Percentiles rank a stretch among this genome's conserved stretches.
These are phyloP conservation scores for Brachionus rotundiformis DNA, from an alignment of 1,140 invertebrate genomes.

Conservation along the genomic window DNA sequence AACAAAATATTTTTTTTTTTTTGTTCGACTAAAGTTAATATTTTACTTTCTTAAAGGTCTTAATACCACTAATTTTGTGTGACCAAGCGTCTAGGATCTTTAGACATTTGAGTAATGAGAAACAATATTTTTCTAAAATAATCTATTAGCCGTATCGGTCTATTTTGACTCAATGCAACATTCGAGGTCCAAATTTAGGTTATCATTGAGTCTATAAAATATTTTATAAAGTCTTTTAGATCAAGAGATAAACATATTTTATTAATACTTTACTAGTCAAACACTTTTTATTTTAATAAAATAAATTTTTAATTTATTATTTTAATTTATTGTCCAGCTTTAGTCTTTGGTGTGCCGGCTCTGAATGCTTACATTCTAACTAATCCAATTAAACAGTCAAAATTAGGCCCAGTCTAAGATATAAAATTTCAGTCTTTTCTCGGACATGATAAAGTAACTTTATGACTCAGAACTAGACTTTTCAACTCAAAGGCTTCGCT, in stretches of 20 bases:
- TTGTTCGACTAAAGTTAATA: conserved; percentile 5
- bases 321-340: background rate
- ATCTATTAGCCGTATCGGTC: background rate
- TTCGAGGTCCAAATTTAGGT: conserved; percentile 20
- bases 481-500: background rate
- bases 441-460: background rate
- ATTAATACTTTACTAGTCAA: background rate
- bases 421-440: conserved; percentile 5
- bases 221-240: conserved; percentile 7
- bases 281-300: conserved; percentile 23
- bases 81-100: background rate
- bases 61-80: background rate
- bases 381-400: background rate
- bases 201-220: conserved; percentile 24
- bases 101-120: background rate
- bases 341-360: conserved; percentile 9
- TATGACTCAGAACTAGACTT: background rate
- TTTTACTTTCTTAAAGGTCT: background rate
- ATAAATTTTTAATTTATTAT: conserved; percentile 11
- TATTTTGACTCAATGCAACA: background rate
- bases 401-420: background rate
- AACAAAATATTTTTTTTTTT: background rate
- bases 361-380: background rate
- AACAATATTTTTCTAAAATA: conserved; percentile 11
- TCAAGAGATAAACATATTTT: conserved; percentile 29